Percentiles rank a stretch among this genome's conserved stretches.
Conservation (phyloP, 2,888 invertebrate genomes). For the Eupsilia transversa region DNA sequence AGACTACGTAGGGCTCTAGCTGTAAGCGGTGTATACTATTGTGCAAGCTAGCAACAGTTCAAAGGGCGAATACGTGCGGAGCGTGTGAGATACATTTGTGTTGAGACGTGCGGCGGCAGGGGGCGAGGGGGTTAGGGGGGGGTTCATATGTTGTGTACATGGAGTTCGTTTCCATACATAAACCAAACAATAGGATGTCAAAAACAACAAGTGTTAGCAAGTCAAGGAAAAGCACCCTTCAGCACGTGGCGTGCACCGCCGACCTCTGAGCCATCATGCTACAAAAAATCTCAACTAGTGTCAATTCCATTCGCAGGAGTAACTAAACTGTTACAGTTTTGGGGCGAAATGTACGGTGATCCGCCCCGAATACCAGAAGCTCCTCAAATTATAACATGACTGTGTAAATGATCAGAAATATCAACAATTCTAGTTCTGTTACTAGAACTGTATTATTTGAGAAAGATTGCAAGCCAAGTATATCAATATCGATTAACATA, state of each 20-base stretch:
- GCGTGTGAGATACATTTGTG: background rate
- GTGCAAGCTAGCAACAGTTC: conserved; percentile 16
- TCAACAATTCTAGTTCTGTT: background rate
- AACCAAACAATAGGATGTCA: too few species aligned
- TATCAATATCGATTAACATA: background rate
- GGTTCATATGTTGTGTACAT: background rate
- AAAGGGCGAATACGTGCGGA: conserved; percentile 25
- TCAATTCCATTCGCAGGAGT: background rate
- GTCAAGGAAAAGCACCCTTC: too few species aligned
- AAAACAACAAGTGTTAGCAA: too few species aligned
- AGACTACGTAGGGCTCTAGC: background rate
- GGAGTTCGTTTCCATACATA: too few species aligned
- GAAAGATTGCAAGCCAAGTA: background rate
- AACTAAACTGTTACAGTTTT: background rate
- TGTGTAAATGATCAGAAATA: background rate
- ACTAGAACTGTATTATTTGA: background rate
- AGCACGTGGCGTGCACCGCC: background rate
- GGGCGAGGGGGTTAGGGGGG: background rate
- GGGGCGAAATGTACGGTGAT: too few species aligned
- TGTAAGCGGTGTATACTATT: background rate
- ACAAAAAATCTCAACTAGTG: too few species aligned
- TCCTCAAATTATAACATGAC: background rate
- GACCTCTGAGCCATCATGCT: background rate
- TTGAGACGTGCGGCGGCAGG: background rate
- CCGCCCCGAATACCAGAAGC: too few species aligned